Evolutionary conservation across 35 echinoderm and acorn worm species (phyloP).

Genomic region (Ophiothrix spiculata): DNA sequence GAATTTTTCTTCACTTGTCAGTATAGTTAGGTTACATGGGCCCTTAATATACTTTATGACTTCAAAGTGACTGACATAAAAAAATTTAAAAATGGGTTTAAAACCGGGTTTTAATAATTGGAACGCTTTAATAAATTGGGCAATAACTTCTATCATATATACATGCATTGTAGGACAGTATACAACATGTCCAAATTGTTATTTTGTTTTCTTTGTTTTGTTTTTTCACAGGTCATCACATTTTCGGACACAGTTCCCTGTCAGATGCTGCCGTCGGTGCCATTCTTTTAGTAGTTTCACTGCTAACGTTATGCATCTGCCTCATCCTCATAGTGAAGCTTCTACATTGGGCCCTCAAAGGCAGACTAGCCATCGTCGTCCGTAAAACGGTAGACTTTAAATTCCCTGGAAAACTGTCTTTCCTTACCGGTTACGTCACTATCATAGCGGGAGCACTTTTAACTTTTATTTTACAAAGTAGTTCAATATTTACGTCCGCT

Average conservation of each 20-base stretch:
- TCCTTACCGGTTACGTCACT: constrained; percentile 63
- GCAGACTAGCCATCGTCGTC: constrained; percentile 64
- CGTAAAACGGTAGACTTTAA: constrained; percentile 64
- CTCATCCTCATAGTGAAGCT: constrained; percentile 81
- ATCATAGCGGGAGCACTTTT: constrained; percentile 71
- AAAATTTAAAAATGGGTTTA: too few relatives aligned
- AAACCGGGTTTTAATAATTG: too few relatives aligned
- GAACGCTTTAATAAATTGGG: too few relatives aligned
- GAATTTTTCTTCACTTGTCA: too few relatives aligned
- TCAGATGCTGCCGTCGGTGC: constrained; percentile 57
- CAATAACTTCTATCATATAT: too few relatives aligned
- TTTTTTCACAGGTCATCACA: constrained; percentile 48
- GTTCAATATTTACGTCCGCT: constrained; percentile 92
- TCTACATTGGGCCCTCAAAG: constrained; percentile 73
- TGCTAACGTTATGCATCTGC: constrained; percentile 72
- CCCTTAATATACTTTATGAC: too few relatives aligned
- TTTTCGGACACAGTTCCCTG: constrained; percentile 43
- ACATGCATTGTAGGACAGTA: too few relatives aligned
- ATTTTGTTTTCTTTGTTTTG: background rate
- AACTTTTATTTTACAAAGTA: constrained; percentile 88
- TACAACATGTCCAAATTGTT: too few relatives aligned
- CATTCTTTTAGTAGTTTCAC: constrained; percentile 61
- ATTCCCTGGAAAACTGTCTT: constrained; percentile 57
- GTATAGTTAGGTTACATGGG: too few relatives aligned
- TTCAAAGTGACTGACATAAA: too few relatives aligned